Base-by-base conservation (phyloP, 1,140 invertebrate genomes). In the Drosophila micromelanica region DNA sequence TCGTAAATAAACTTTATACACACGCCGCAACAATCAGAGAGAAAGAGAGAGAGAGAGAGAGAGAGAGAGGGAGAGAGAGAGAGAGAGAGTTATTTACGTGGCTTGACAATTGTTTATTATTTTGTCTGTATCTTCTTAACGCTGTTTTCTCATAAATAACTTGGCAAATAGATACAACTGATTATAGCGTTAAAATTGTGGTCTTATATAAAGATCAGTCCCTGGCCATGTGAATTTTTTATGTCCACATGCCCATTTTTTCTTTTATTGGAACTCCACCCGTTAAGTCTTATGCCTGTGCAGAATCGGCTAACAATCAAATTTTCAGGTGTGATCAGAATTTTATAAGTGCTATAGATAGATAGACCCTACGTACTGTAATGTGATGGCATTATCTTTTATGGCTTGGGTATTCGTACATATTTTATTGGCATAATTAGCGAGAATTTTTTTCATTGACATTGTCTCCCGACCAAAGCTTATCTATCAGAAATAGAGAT, bases 381-480 rank as follows among this genome's bases (percentile, higher is more conserved):
- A 67, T 49, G 37, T 27, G 43, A 60, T 23, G 51, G 40, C 70
- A 48, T 84, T 86, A 78, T 87, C 82, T 78, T 76, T 86, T 87
- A 78, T 75, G 63, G 73, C 70, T 67, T 68, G 37, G 54, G 51
- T 43, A 32, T 27, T 12, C 46, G 46, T 69, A 69, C 17, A 54
- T 46, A 59, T 65, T 78, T 86, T 86, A 86, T 86, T 87, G 82
- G 61, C 80, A 73, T 74, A 86, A 87, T 86, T 87, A 87, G 86
- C 56, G 37, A 63, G 61, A 78, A 78, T 87, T 80, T 87, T 87
- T 80, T 87, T 87, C 63, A 60, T 78, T 75, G 56, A 12, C 40
- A 59, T 52, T 59, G 55, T 59, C 43, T 51, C 9, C 32, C 35
- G 17, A 38, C 38, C 43, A 43, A 37, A 81, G 65, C 76, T 78